phyloP scores from a whole-genome alignment of 2,113 vertebrate genomes.

The Pachypanchax playfairii region DNA sequence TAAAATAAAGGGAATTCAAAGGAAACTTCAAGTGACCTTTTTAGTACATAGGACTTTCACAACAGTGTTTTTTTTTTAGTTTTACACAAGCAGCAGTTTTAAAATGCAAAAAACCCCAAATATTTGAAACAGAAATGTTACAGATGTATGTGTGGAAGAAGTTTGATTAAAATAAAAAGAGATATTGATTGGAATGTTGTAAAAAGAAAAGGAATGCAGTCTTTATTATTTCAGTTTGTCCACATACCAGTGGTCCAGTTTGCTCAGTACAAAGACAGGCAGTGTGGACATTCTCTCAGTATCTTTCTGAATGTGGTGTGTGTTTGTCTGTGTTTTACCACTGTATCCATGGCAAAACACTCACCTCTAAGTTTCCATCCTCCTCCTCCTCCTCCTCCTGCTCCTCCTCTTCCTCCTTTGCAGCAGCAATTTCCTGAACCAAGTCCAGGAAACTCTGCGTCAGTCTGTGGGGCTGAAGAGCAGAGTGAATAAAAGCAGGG shows the following conservation, averaged over 20 bases:
- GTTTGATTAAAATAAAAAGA: background rate
- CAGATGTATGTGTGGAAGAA: background rate
- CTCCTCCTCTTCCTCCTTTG: constrained; percentile 76
- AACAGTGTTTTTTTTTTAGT: no score
- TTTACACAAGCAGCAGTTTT: no score
- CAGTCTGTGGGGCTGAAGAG: constrained; percentile 83
- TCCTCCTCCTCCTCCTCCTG: constrained; percentile 76
- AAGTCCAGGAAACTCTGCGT: constrained; percentile 95
- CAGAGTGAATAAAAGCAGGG: constrained; percentile 83
- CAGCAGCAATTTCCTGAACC: constrained; percentile 97
- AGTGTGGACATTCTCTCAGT: constrained; percentile 61
- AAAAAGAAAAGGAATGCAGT: background rate
- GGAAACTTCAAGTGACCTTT: background rate
- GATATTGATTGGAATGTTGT: background rate
- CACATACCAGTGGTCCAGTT: constrained; percentile 42
- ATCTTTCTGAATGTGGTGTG: constrained; percentile 64
- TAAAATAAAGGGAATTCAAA: background rate
- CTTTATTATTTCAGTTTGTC: constrained; percentile 11
- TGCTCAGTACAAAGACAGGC: constrained; percentile 59
- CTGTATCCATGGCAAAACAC: constrained; percentile 90
- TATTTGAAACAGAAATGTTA: background rate
- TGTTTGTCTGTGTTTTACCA: constrained; percentile 90
- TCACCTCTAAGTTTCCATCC: constrained; percentile 92
- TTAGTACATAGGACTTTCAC: background rate
- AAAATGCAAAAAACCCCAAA: background rate